Evolutionary conservation across 2,888 invertebrate species (phyloP).

Genomic region (Microctonus aethiopoides): DNA sequence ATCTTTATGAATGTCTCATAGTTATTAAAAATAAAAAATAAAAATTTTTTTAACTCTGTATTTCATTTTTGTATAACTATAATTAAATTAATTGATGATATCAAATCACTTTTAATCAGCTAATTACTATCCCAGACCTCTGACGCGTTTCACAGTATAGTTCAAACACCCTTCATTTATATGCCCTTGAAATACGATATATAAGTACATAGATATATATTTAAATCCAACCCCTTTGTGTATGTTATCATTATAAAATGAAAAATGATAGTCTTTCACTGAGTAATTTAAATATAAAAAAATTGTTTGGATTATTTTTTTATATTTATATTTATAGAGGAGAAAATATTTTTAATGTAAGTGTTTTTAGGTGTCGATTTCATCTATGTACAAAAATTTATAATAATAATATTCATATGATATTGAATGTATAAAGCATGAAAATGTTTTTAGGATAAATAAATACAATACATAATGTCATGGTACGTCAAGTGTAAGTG

Average conservation of each 20-base stretch:
- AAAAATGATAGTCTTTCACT: too few relatives aligned
- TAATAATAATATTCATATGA: too few relatives aligned
- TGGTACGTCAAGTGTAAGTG: neutral
- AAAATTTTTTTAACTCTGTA: neutral
- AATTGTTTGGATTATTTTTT: too few relatives aligned
- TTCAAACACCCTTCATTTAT: neutral
- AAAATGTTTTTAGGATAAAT: too few relatives aligned
- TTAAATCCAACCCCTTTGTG: neutral
- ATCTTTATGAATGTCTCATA: neutral
- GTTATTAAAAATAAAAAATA: neutral
- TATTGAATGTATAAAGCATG: too few relatives aligned
- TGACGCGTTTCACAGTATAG: neutral
- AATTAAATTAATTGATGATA: conserved; percentile 10
- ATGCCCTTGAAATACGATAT: neutral
- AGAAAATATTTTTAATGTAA: too few relatives aligned
- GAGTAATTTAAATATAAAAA: too few relatives aligned
- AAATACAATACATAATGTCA: neutral
- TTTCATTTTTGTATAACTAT: neutral
- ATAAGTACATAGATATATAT: neutral
- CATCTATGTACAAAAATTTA: too few relatives aligned
- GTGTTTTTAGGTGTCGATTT: too few relatives aligned
- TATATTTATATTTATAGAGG: too few relatives aligned
- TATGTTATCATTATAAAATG: neutral
- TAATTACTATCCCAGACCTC: neutral
- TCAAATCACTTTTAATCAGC: neutral